These are phyloP conservation scores for Gallinago nigripennis DNA, from an alignment of 2,797 vertebrate genomes.

Conservation along the genomic window DNA sequence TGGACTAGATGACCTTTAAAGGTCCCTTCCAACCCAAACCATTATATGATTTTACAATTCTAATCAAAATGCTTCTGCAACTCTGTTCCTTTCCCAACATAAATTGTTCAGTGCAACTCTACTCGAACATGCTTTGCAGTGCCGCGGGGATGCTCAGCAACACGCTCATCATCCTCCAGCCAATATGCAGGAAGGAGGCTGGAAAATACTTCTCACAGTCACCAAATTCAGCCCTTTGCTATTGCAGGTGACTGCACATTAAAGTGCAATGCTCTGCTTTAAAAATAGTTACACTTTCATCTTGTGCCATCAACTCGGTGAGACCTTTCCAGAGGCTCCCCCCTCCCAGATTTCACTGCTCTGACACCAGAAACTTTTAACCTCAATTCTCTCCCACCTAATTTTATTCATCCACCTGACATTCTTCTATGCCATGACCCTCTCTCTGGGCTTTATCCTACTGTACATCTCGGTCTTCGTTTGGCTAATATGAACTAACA, in stretches of 20 bases:
- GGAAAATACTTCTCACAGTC: not conserved
- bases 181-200: not conserved
- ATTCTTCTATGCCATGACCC: not conserved
- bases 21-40: not conserved
- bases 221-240: not conserved
- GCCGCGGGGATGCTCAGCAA: not conserved
- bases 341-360: not conserved
- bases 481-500: not conserved
- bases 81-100: not conserved
- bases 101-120: too few species aligned
- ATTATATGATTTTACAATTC: not conserved
- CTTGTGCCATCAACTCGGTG: not conserved
- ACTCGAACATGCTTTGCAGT: accelerated
- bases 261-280: not conserved
- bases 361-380: not conserved
- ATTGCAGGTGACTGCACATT: not conserved
- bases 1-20: not conserved
- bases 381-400: not conserved
- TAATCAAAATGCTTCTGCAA: not conserved
- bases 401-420: not conserved
- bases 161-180: not conserved
- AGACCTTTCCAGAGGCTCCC: not conserved
- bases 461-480: not conserved
- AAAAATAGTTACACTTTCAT: not conserved
- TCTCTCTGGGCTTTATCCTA: not conserved